These are phyloP conservation scores for Perizoma flavofasciatum DNA, from an alignment of 2,888 invertebrate species.

Conservation along the genomic window DNA sequence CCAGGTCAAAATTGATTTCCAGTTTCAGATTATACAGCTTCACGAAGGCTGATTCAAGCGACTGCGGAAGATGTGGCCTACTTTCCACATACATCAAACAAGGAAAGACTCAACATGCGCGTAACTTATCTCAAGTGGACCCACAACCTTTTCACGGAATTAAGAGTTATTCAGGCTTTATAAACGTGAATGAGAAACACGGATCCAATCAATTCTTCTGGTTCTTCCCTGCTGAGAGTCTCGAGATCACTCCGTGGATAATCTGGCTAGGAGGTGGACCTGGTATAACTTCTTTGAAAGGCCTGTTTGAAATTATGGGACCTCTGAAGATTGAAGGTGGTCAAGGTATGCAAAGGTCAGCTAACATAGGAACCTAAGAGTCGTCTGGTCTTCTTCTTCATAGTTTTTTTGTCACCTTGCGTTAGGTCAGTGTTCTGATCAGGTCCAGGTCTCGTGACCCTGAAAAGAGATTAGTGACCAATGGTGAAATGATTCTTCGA, in stretches of 20 bases:
- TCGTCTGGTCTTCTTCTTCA: no score
- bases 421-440: no score
- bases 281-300: constrained; percentile 83
- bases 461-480: no score
- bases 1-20: constrained; percentile 1
- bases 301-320: constrained; percentile 56
- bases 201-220: constrained; percentile 91
- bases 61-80: constrained; percentile 24
- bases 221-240: constrained; percentile 86
- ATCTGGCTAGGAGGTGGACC: constrained; percentile 95
- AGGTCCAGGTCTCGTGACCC: no score
- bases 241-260: constrained; percentile 82
- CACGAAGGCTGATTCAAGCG: neutral
- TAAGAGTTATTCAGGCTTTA: constrained; percentile 69
- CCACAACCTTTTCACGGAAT: constrained; percentile 33
- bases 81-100: constrained; percentile 26
- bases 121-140: constrained; percentile 23
- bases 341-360: constrained; percentile 39
- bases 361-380: no score
- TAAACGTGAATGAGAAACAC: constrained; percentile 87
- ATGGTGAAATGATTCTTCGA: no score
- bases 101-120: constrained; percentile 10
- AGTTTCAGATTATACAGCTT: constrained; percentile 9
- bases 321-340: constrained; percentile 49
- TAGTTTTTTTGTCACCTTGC: no score